Evolutionary conservation across 2,888 invertebrate species (phyloP), one percentile per base, ranked within the genome.

Genomic region (Cabera pusaria): DNA sequence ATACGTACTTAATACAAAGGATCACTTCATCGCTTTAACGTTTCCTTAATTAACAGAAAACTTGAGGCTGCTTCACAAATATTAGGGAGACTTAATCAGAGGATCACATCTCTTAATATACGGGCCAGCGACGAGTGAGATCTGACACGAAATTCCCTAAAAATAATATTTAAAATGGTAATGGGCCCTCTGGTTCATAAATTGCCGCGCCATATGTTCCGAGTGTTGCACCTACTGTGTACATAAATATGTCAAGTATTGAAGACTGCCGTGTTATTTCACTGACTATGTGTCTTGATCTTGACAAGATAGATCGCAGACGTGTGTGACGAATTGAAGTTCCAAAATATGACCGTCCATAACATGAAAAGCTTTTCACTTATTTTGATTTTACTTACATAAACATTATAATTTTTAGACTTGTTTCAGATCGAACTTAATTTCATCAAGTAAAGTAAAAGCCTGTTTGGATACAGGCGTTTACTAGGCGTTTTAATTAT

Each of bases 111-210:
- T 86, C 76, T 74, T 84, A 82, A 86, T 84, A 85, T 84, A 85
- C 77, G 79, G 77, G 64, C 76, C 68, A 71, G 64, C 78, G 83
- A 72, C 79, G 86, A 88, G 84, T 82, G 88, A 87, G 87, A 88
- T 88, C 87, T 88, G 87, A 88, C 88, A 87, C 85, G 80, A 75
- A 84, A 88, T 87, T 88, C 88, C 88, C 88, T 86, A 88, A 88
- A 88, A 88, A 88, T 88, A 88, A 88, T 88, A 88, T 88, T 88
- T 88, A 88, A 88, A 87, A 87, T 87, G 86, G 86, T 88, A 88
- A 88, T 87, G 88, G 88, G 84, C 61, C 75, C 69, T 72, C 72
- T 74, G 73, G 69, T 84, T 87, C 87, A 88, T 88, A 88, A 88
- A 88, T 88, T 87, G 85, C 79, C 77, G 61, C 80, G 77, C 88